Evolutionary conservation across 2,113 vertebrate genomes (phyloP), one percentile per base, ranked within the genome.

Genomic region (Puffinus mauretanicus): DNA sequence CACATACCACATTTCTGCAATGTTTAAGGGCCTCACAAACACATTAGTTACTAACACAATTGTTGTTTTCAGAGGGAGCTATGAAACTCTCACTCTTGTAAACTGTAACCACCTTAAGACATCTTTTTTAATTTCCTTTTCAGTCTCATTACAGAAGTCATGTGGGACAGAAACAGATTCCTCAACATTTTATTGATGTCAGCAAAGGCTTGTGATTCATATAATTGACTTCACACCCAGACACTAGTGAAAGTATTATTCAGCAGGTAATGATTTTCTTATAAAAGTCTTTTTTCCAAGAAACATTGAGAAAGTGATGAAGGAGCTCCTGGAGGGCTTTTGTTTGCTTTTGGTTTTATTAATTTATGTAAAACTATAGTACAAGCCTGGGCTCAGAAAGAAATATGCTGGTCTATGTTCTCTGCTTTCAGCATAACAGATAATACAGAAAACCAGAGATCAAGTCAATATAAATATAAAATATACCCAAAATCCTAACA

Each of bases 291-390:
- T 79, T 52, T 89, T 54, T 49, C 55, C 26, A 36, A 91, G 25
- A 75, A 83, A 52, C 21, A 32, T 40, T 92, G 72, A 78, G 51
- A 88, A 26, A 88, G n/a, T 84, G 65, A 97, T 82, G 94, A 95
- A 91, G 61, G 27, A 88, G 61, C 11, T 91, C 62, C 91, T 95
- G 46, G 54, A 96, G 79, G 89, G 67, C 40, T 92, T 96, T 75
- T 67, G n/a, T 91, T 95, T 93, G 24, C 40, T 87, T 96, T 82
- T 54, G 29, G 42, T 85, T 89, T 88, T 89, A 88, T 89, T 89
- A 87, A 92, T 92, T 76, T 87, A 82, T 89, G 73, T 94, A 87
- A 95, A 94, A 79, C 46, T 57, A 29, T 57, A 84, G 16, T 54
- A 38, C 9, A 66, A 61, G 19, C 32, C 44, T 30, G 26, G 46